A percentile compares a stretch with the other conserved stretches of the same genome.
Evolutionary conservation across 1,140 invertebrate species (phyloP).

Genomic region (Eueides isabella): DNA sequence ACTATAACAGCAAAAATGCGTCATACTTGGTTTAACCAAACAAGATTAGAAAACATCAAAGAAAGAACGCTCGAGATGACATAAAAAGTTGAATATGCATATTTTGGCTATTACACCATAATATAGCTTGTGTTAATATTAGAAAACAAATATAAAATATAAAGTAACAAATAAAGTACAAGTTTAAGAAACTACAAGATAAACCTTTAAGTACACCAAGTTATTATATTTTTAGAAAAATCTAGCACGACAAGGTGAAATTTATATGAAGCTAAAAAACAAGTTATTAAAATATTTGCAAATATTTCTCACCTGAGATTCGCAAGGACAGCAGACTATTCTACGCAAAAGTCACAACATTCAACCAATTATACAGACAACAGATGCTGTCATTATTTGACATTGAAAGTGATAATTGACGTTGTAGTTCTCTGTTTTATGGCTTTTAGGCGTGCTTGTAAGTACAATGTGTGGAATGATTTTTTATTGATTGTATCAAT

Average conservation of each 20-base stretch:
- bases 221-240: not conserved
- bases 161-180: not conserved
- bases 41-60: not conserved
- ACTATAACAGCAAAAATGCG: not conserved
- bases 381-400: not conserved
- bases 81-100: not conserved
- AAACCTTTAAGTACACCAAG: not conserved
- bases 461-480: not conserved
- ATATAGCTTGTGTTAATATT: not conserved
- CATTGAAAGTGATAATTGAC: not conserved
- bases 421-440: not conserved
- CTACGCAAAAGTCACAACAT: slow-evolving; percentile 1
- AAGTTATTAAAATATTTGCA: not conserved
- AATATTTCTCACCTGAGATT: not conserved
- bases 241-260: not conserved
- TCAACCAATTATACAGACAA: not conserved
- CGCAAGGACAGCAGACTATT: not conserved
- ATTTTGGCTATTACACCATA: not conserved
- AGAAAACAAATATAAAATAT: not conserved
- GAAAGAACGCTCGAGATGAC: not conserved
- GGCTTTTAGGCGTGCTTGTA: not conserved
- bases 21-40: slow-evolving; percentile 4
- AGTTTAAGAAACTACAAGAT: not conserved
- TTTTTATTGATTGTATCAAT: too few relatives aligned
- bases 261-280: not conserved